These are phyloP conservation scores for Pristionchus pacificus DNA, from an alignment of 1,140 invertebrate genomes.

Conservation along the genomic window DNA sequence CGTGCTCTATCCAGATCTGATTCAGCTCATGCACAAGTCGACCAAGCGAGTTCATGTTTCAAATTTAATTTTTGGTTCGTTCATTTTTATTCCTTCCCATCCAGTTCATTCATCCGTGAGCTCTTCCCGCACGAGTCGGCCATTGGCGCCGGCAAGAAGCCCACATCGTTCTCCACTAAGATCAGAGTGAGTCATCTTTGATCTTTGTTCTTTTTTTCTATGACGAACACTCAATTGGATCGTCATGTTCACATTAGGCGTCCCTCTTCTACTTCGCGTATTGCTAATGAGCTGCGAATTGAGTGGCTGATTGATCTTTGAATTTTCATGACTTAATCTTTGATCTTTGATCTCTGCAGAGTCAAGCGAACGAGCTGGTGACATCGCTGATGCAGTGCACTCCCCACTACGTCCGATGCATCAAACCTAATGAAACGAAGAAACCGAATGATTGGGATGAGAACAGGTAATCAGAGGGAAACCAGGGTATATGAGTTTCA, in stretches of 20 bases:
- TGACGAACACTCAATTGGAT: too few relatives aligned
- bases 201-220: too few relatives aligned
- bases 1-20: constrained; percentile 70
- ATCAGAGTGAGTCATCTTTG: constrained; percentile 66
- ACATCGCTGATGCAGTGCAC: constrained; percentile 70
- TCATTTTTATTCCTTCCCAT: constrained; percentile 34
- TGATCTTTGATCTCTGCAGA: constrained; percentile 52
- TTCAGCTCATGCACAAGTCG: constrained; percentile 72
- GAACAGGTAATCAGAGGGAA: constrained; percentile 55
- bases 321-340: too few relatives aligned
- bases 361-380: constrained; percentile 71
- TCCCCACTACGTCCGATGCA: constrained; percentile 73
- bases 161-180: constrained; percentile 71
- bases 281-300: too few relatives aligned
- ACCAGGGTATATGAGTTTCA: background rate
- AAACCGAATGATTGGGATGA: constrained; percentile 74
- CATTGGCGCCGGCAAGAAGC: constrained; percentile 65
- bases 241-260: too few relatives aligned
- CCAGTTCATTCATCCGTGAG: constrained; percentile 65
- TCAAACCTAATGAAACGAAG: constrained; percentile 76
- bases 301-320: too few relatives aligned
- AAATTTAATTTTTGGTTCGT: background rate
- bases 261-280: too few relatives aligned
- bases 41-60: constrained; percentile 63
- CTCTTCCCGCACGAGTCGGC: constrained; percentile 68